phyloP scores from a whole-genome alignment of 2,113 vertebrate species.

The Pithys albifrons region DNA sequence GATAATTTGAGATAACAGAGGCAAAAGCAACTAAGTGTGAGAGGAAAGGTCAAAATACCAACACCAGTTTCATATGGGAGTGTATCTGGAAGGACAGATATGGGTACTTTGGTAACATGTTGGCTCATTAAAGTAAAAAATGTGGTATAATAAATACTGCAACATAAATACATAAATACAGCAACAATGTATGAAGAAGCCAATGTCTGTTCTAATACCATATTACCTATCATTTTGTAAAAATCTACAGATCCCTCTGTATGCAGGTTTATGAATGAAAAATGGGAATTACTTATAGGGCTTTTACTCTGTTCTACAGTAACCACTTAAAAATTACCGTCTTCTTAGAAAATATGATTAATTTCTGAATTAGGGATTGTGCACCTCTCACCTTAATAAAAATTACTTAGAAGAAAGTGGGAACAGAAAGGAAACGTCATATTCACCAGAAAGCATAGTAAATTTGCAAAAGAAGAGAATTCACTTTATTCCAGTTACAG shows the following conservation, averaged over 20 bases:
- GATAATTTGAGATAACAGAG: slow-evolving; percentile 53
- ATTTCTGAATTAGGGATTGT: background rate
- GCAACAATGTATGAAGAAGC: background rate
- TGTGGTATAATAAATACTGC: background rate
- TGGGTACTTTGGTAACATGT: background rate
- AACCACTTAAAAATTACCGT: background rate
- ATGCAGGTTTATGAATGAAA: background rate
- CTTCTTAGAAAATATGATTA: background rate
- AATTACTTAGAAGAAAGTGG: background rate
- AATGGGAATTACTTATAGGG: background rate
- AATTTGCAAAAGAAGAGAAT: background rate
- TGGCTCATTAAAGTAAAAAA: background rate
- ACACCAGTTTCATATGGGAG: background rate
- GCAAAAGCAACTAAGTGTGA: background rate
- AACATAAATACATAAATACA: background rate
- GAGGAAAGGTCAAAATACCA: slow-evolving; percentile 46
- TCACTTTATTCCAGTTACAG: background rate
- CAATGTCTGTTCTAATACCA: background rate
- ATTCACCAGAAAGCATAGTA: background rate
- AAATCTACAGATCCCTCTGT: background rate
- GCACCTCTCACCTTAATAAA: background rate
- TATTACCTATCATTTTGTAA: background rate
- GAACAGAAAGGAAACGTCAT: background rate
- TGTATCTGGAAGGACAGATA: background rate
- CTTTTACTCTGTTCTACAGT: background rate